Evolutionary conservation across 2,797 vertebrate genomes (phyloP).

Genomic region (Lepilemur septentrionalis): DNA sequence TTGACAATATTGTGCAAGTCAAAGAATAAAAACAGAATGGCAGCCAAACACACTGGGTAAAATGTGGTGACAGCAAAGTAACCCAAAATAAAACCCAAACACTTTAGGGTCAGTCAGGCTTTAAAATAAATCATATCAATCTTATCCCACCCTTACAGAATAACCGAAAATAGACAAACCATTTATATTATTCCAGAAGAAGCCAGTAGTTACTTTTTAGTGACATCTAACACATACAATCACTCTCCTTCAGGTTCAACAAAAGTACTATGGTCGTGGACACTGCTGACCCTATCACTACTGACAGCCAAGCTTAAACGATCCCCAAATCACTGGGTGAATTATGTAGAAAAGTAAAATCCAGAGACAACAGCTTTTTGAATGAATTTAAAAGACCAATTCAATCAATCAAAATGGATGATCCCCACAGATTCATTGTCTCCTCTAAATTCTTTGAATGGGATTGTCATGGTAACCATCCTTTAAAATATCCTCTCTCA

Average conservation of each 20-base stretch:
- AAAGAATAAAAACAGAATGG: conserved; percentile 14
- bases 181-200: conserved; percentile 41
- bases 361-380: conserved; percentile 51
- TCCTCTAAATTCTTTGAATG: conserved; percentile 43
- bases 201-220: conserved; percentile 14
- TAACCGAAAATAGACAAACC: conserved; percentile 40
- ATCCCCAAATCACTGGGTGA: conserved; percentile 40
- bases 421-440: conserved; percentile 15
- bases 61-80: conserved; percentile 48
- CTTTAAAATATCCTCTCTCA: conserved; percentile 60
- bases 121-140: conserved; percentile 53
- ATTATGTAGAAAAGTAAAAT: conserved; percentile 48
- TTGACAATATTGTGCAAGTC: background rate
- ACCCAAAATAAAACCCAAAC: conserved; percentile 46
- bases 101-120: conserved; percentile 24
- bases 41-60: conserved; percentile 32
- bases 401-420: conserved; percentile 62
- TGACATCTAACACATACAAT: conserved; percentile 7
- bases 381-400: conserved; percentile 50
- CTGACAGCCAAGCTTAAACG: conserved; percentile 26
- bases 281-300: background rate
- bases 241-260: background rate
- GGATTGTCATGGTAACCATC: conserved; percentile 58
- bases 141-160: conserved; percentile 32
- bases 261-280: background rate